These are phyloP conservation scores for Drosophila grimshawi DNA, from an alignment of 1,140 invertebrate species.

Conservation along the genomic window DNA sequence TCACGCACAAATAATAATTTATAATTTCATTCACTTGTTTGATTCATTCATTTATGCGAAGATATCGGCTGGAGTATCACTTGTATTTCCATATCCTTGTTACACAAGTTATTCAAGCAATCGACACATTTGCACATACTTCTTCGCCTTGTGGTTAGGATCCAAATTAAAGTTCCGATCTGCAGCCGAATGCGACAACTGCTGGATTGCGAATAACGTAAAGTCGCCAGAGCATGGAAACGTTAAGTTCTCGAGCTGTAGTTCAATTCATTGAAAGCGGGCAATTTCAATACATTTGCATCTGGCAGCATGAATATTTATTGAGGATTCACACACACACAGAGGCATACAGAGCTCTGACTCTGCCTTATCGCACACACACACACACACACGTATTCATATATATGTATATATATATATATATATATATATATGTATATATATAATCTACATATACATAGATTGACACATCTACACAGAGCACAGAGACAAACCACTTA, in stretches of 20 bases:
- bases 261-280: conserved; percentile 65
- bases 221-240: conserved; percentile 57
- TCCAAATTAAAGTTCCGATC: conserved; percentile 65
- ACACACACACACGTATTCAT: conserved; percentile 35
- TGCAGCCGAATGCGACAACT: conserved; percentile 82
- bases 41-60: background rate
- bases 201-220: conserved; percentile 83
- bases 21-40: conserved; percentile 11
- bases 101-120: background rate
- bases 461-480: background rate
- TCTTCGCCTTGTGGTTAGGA: conserved; percentile 61
- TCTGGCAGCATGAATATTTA: conserved; percentile 75
- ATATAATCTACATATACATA: background rate
- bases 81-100: conserved; percentile 23
- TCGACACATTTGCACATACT: conserved; percentile 45
- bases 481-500: conserved; percentile 60
- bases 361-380: conserved; percentile 35
- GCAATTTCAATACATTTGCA: conserved; percentile 80
- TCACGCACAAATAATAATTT: background rate
- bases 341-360: conserved; percentile 16
- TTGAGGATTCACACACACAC: conserved; percentile 60
- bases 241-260: conserved; percentile 67
- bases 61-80: background rate
- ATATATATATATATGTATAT: conserved; percentile 28
- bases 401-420: conserved; percentile 18